These are phyloP conservation scores for Nothocercus nigrocapillus DNA, from an alignment of 2,113 vertebrate species.

Conservation along the genomic window DNA sequence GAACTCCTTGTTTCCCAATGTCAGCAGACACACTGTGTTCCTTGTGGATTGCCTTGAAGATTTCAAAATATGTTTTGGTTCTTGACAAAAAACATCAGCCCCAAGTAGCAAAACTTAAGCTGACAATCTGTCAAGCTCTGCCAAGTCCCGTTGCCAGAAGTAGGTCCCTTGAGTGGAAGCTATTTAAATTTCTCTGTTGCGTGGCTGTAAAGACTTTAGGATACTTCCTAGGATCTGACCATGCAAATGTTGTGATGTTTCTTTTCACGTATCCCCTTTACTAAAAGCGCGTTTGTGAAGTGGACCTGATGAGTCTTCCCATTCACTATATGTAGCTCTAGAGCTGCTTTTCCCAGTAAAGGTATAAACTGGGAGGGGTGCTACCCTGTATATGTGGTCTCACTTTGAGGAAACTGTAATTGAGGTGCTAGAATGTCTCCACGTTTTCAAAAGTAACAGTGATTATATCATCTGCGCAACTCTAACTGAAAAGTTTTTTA, in stretches of 20 bases:
- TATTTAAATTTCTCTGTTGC: background rate
- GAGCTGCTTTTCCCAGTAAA: background rate
- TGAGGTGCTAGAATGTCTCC: background rate
- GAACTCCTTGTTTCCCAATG: background rate
- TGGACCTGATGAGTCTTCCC: background rate
- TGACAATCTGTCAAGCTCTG: accelerated
- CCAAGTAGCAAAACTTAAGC: background rate
- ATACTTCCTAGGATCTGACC: background rate
- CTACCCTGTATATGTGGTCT: background rate
- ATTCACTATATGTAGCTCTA: background rate
- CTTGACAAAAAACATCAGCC: background rate
- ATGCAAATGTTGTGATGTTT: background rate
- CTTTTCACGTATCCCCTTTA: background rate
- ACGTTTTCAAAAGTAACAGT: background rate
- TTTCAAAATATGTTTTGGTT: background rate
- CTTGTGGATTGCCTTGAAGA: background rate
- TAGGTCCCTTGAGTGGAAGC: background rate
- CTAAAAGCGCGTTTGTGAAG: background rate
- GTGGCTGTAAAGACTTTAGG: background rate
- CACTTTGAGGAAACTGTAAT: background rate
- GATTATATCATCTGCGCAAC: background rate
- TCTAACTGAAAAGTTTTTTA: background rate
- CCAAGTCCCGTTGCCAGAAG: background rate
- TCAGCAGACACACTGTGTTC: background rate
- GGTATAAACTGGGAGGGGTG: background rate